phyloP scores from a whole-genome alignment of 1,140 invertebrate genomes.

The Eupristina koningsbergeri region DNA sequence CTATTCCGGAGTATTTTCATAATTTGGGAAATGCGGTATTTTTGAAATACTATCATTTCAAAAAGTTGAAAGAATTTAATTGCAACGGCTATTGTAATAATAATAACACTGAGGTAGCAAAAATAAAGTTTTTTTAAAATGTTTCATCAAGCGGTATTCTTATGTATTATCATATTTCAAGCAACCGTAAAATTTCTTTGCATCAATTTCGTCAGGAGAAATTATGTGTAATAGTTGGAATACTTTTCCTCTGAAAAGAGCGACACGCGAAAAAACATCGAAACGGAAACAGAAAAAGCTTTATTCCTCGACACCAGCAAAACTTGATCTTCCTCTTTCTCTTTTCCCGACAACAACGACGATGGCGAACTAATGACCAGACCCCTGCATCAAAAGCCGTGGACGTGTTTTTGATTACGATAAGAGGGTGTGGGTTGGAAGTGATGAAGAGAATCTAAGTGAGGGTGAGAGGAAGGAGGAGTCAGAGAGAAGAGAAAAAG shows the following conservation, averaged over 20 bases:
- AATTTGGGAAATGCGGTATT: too few species aligned
- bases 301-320: background rate
- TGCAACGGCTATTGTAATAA: background rate
- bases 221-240: background rate
- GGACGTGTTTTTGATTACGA: constrained; percentile 28
- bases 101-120: too few species aligned
- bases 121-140: background rate
- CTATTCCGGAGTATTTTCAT: too few species aligned
- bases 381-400: constrained; percentile 24
- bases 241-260: background rate
- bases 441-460: background rate
- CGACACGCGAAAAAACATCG: background rate
- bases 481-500: background rate
- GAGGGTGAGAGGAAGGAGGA: background rate
- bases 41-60: background rate
- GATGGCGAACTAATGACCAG: constrained; percentile 18
- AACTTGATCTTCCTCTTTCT: background rate
- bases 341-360: background rate
- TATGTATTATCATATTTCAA: background rate
- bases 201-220: background rate
- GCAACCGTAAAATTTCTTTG: background rate
- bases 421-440: background rate
- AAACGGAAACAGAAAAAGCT: constrained; percentile 10
- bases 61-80: background rate
- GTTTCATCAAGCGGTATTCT: background rate